phyloP scores from a whole-genome alignment of 2,797 vertebrate species.

The Spinus pinus region DNA sequence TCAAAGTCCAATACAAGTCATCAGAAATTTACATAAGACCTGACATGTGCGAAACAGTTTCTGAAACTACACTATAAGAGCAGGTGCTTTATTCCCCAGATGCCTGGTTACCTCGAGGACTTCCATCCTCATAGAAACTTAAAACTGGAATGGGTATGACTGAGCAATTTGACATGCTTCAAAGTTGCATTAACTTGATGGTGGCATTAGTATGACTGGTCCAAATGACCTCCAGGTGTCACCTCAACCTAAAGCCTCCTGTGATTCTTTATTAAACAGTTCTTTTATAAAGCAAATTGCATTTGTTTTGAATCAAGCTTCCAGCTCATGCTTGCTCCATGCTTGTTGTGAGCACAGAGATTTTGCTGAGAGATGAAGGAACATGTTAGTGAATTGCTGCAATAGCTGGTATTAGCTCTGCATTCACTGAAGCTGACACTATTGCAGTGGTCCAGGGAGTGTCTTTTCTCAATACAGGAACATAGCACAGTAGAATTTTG shows the following conservation, averaged over 20 bases:
- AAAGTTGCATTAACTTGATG: not conserved
- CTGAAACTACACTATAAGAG: not conserved
- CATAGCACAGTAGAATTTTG: not conserved
- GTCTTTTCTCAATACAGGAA: not conserved
- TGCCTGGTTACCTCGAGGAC: not conserved
- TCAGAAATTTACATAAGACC: not conserved
- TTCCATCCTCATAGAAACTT: not conserved
- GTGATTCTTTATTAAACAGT: not conserved
- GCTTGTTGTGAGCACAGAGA: not conserved
- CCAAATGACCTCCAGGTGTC: not conserved
- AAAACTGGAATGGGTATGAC: not conserved
- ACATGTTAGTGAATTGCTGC: accelerated
- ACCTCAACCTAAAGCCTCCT: not conserved
- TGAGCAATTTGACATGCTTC: not conserved
- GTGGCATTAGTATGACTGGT: not conserved
- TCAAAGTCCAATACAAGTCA: not conserved
- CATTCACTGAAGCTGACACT: not conserved
- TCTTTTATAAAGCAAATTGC: not conserved
- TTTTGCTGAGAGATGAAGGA: not conserved
- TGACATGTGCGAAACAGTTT: not conserved
- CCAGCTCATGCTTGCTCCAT: not conserved
- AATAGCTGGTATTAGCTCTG: not conserved
- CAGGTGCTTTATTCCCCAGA: not conserved
- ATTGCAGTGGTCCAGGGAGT: not conserved
- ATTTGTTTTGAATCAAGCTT: not conserved